phyloP scores from a whole-genome alignment of 2,888 invertebrate species.

The Watsonalla cultraria region DNA sequence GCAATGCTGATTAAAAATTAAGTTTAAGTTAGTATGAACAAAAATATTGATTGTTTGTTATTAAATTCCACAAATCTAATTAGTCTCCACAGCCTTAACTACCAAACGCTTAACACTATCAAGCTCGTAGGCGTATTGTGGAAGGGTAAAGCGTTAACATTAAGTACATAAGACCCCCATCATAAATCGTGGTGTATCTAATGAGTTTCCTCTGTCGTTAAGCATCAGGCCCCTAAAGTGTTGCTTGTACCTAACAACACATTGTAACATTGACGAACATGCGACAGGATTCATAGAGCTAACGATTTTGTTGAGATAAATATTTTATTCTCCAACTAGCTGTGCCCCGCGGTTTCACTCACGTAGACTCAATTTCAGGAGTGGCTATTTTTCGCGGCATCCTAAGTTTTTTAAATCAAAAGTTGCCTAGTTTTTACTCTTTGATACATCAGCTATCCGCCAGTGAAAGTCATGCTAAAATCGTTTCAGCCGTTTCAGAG shows the following conservation, averaged over 20 bases:
- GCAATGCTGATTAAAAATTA: too few relatives aligned
- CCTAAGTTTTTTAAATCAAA: too few relatives aligned
- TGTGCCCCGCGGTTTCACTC: too few relatives aligned
- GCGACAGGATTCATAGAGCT: not conserved
- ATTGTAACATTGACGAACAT: conserved; percentile 31
- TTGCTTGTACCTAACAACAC: conserved; percentile 62
- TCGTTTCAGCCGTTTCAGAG: too few relatives aligned
- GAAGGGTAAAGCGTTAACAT: not conserved
- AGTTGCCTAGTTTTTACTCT: too few relatives aligned
- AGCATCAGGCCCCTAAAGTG: conserved; percentile 59
- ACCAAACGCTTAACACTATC: not conserved
- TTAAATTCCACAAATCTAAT: not conserved
- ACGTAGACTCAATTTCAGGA: too few relatives aligned
- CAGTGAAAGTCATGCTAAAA: too few relatives aligned
- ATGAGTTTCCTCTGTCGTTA: conserved; percentile 71
- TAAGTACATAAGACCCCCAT: conserved; percentile 42
- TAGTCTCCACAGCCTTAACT: not conserved
- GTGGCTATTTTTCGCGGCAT: too few relatives aligned
- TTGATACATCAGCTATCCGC: too few relatives aligned
- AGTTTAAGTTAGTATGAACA: too few relatives aligned
- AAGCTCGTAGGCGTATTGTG: not conserved
- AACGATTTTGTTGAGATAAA: not conserved
- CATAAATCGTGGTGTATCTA: conserved; percentile 69
- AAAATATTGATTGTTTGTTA: too few relatives aligned
- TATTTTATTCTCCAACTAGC: not conserved